phyloP scores from a whole-genome alignment of 2,113 vertebrate genomes.

The Eulemur macaco region DNA sequence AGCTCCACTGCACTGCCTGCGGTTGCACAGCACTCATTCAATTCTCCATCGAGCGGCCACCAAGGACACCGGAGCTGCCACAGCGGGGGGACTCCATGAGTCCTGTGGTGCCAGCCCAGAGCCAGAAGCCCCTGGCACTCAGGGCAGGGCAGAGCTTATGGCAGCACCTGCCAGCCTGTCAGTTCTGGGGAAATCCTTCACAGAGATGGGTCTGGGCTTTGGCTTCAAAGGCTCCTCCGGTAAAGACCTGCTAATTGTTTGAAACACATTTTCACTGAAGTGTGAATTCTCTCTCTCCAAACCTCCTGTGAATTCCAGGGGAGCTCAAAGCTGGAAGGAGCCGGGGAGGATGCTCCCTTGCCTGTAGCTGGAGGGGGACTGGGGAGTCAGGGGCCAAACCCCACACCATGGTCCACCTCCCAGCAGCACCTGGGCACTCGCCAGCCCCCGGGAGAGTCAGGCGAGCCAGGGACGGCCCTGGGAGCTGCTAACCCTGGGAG shows the following conservation, averaged over 20 bases:
- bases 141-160: background rate
- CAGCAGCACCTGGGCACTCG: too few relatives aligned
- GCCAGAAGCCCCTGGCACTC: background rate
- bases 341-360: background rate
- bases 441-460: background rate
- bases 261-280: constrained; percentile 72
- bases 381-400: background rate
- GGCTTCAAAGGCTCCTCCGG: constrained; percentile 66
- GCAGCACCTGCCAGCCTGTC: constrained; percentile 8
- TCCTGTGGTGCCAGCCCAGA: background rate
- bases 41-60: background rate
- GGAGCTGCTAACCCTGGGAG: background rate
- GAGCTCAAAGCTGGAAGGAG: background rate
- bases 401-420: background rate
- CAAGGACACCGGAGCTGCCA: background rate
- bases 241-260: constrained; percentile 78
- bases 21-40: background rate
- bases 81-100: background rate
- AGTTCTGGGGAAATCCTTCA: constrained; percentile 58
- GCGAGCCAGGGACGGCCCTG: background rate
- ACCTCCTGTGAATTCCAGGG: constrained; percentile 63
- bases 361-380: background rate
- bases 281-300: constrained; percentile 69
- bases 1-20: fast-evolving
- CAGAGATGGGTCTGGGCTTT: constrained; percentile 55